These are phyloP conservation scores for Pangasianodon gigas DNA, from an alignment of 2,113 vertebrate species.

Conservation along the genomic window DNA sequence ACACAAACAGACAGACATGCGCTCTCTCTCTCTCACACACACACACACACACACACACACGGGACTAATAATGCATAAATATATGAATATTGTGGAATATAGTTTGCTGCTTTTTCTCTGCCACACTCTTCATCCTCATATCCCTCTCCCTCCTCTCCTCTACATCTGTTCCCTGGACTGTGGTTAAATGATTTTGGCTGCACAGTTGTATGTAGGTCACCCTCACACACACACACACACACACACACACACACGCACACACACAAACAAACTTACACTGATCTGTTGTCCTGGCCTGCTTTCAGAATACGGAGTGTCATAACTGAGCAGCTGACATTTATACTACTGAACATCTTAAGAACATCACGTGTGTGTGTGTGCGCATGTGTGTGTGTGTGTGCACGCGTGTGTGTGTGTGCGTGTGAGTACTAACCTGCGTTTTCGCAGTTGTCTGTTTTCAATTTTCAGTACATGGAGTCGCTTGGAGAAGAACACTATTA, in stretches of 20 bases:
- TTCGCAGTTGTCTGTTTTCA: conserved; percentile 89
- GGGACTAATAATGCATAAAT: no score
- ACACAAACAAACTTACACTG: conserved; percentile 22
- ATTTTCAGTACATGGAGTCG: conserved; percentile 92
- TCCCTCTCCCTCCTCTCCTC: not conserved
- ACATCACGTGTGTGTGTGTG: not conserved
- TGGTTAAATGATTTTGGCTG: conserved; percentile 43
- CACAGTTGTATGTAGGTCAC: conserved; percentile 53
- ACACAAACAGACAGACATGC: no score
- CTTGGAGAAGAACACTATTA: conserved; percentile 97
- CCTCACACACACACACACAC: conserved; percentile 20
- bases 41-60: no score
- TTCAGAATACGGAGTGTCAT: conserved; percentile 39
- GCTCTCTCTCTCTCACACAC: no score
- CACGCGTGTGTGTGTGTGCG: not conserved
- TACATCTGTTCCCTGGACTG: conserved; percentile 24
- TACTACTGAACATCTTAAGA: not conserved
- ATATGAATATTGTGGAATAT: not conserved
- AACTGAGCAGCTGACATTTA: conserved; percentile 16
- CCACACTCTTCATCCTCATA: not conserved
- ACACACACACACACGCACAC: not conserved
- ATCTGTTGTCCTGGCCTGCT: conserved; percentile 36
- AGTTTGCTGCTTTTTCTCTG: not conserved
- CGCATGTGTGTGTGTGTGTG: not conserved
- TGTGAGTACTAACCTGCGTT: conserved; percentile 82